A percentile compares a stretch with the other conserved stretches of the same genome.
Conservation (phyloP, 2,888 invertebrate genomes). For the Beris morrisii region DNA sequence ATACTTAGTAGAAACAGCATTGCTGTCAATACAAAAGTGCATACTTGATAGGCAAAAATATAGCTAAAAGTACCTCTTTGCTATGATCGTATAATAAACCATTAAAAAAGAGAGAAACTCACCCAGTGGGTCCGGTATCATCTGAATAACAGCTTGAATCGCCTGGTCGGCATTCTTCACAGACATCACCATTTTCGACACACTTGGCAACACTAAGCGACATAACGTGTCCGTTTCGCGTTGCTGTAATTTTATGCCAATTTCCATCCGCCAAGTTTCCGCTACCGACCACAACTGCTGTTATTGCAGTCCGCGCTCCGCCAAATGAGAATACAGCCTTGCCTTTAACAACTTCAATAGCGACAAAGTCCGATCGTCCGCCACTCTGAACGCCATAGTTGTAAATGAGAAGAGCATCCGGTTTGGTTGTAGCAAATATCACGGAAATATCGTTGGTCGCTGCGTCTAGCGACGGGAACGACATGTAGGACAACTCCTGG, state of each 20-base stretch:
- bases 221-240: constrained; percentile 84
- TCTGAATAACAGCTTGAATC: constrained; percentile 82
- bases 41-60: too few species aligned
- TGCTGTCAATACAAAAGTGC: too few species aligned
- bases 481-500: constrained; percentile 84
- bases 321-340: constrained; percentile 88
- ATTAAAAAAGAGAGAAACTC: constrained; percentile 51
- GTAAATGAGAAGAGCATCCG: constrained; percentile 84
- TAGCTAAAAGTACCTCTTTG: too few species aligned
- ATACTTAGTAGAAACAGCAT: too few species aligned
- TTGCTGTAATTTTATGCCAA: constrained; percentile 92
- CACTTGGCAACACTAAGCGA: constrained; percentile 81
- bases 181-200: constrained; percentile 82
- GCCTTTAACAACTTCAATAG: constrained; percentile 83
- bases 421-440: constrained; percentile 86
- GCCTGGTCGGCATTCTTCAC: constrained; percentile 83
- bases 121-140: constrained; percentile 87
- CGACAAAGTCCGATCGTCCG: constrained; percentile 89
- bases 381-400: constrained; percentile 87
- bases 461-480: constrained; percentile 81
- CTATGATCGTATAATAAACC: too few species aligned
- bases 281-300: constrained; percentile 69
- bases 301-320: constrained; percentile 84
- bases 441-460: constrained; percentile 90
- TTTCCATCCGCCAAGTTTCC: constrained; percentile 78